phyloP scores from a whole-genome alignment of 2,113 vertebrate species.

The Odontesthes bonariensis region DNA sequence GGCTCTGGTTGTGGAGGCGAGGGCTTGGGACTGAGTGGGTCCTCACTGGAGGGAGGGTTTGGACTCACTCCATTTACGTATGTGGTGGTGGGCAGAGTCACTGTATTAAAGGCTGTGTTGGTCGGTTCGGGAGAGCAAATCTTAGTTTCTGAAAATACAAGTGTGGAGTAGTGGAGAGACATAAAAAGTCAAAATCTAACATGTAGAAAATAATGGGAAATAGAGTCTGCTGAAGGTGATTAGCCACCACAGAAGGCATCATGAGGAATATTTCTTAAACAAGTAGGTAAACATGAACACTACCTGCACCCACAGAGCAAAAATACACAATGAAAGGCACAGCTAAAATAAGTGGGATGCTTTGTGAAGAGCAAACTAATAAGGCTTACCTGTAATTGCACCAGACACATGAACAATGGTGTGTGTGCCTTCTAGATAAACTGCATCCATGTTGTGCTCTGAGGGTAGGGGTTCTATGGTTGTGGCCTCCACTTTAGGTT shows the following conservation, averaged over 20 bases:
- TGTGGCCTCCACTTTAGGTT: conserved; percentile 87
- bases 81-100: conserved; percentile 74
- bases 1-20: conserved; percentile 62
- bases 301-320: too few species aligned
- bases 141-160: conserved; percentile 76
- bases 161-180: not conserved
- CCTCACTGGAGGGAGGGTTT: conserved; percentile 77
- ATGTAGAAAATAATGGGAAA: not conserved
- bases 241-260: not conserved
- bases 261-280: not conserved
- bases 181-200: conserved; percentile 8
- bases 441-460: conserved; percentile 88
- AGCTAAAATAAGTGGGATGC: not conserved
- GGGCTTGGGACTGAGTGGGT: conserved; percentile 73
- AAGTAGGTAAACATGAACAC: too few species aligned
- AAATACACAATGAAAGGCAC: not conserved
- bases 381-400: conserved; percentile 74
- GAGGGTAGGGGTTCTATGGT: conserved; percentile 83
- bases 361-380: not conserved
- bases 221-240: not conserved
- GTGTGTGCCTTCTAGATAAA: conserved; percentile 86
- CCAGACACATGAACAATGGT: conserved; percentile 81
- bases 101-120: conserved; percentile 76
- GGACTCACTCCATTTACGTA: conserved; percentile 80
- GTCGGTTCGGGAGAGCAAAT: conserved; percentile 76